phyloP scores from a whole-genome alignment of 2,113 vertebrate genomes.

The Macquaria ambigua region DNA sequence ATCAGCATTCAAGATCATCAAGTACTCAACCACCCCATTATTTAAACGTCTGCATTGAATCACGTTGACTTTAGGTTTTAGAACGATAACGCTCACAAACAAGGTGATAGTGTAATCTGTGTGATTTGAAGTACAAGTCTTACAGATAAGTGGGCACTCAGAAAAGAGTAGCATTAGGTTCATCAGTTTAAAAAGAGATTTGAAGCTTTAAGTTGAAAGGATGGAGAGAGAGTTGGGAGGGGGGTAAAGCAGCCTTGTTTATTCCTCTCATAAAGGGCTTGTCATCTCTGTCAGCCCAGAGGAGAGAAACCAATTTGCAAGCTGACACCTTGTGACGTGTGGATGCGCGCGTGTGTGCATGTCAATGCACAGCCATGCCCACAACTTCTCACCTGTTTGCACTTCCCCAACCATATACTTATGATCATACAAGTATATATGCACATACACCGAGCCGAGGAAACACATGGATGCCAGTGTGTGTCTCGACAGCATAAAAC shows the following conservation, averaged over 20 bases:
- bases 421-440: background rate
- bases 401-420: background rate
- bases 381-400: constrained; percentile 49
- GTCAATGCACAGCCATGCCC: constrained; percentile 21
- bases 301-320: constrained; percentile 80
- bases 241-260: constrained; percentile 66
- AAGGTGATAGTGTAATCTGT: constrained; percentile 36
- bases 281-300: constrained; percentile 78
- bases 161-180: constrained; percentile 35
- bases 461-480: background rate
- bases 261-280: constrained; percentile 79
- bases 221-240: constrained; percentile 27
- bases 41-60: constrained; percentile 14
- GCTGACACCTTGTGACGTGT: constrained; percentile 71
- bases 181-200: constrained; percentile 62
- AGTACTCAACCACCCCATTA: constrained; percentile 1
- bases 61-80: constrained; percentile 24
- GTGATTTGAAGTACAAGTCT: constrained; percentile 36
- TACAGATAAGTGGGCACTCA: constrained; percentile 38
- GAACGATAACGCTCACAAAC: constrained; percentile 30
- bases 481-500: background rate
- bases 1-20: constrained; percentile 12
- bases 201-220: constrained; percentile 65
- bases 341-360: constrained; percentile 30
- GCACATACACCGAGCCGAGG: background rate